These are phyloP conservation scores for Serranus cabrilla DNA, from an alignment of 2,797 vertebrate genomes.

Conservation along the genomic window DNA sequence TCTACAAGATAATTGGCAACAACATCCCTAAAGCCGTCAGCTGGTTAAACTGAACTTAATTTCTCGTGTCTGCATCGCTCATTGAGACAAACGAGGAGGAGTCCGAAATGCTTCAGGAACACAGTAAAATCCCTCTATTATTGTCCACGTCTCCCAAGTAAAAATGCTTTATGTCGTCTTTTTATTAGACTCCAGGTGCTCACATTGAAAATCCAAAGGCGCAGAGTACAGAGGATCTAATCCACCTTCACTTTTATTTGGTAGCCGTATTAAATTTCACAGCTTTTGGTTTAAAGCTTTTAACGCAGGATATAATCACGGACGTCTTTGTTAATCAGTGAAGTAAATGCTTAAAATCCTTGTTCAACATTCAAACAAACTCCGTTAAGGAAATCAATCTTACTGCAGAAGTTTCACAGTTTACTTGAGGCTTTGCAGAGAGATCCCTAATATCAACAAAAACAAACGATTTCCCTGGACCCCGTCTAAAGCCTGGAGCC, in stretches of 20 bases:
- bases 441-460: conserved; percentile 13
- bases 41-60: conserved; percentile 48
- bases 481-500: conserved; percentile 10
- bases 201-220: not conserved
- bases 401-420: conserved; percentile 6
- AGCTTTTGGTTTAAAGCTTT: conserved; percentile 36
- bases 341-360: conserved; percentile 12
- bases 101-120: conserved; percentile 27
- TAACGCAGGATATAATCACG: conserved; percentile 2
- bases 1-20: conserved; percentile 57
- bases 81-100: conserved; percentile 69
- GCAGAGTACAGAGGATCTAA: conserved; percentile 9
- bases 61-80: conserved; percentile 39
- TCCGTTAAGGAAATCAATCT: conserved; percentile 15
- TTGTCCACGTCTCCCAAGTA: not conserved
- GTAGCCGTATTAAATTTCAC: conserved; percentile 4
- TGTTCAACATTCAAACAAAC: conserved; percentile 33
- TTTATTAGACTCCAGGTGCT: conserved; percentile 22
- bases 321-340: conserved; percentile 11
- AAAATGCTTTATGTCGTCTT: conserved; percentile 14
- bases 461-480: conserved; percentile 19
- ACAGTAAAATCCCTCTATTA: conserved; percentile 15
- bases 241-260: not conserved
- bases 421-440: conserved; percentile 10
- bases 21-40: conserved; percentile 65